Conservation (phyloP, 2,113 vertebrate species). For the Rhodinocichla rosea region DNA sequence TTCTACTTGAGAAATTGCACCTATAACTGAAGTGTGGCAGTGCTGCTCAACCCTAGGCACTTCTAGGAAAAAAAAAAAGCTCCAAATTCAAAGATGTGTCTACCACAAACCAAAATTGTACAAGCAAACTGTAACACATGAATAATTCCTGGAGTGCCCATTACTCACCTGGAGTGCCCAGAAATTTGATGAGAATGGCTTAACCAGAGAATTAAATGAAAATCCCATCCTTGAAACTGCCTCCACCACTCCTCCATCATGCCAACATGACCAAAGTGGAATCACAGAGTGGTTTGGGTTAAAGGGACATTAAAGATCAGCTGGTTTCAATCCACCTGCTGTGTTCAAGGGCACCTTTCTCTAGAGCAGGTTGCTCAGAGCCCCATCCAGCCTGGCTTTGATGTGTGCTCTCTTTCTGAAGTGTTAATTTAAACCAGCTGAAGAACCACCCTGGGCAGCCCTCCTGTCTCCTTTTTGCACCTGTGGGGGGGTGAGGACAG, state of each 20-base stretch:
- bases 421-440: not conserved
- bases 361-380: not conserved
- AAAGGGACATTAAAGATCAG: not conserved
- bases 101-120: not conserved
- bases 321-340: not conserved
- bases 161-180: not conserved
- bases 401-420: not conserved
- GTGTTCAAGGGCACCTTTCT: not conserved
- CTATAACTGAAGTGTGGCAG: not conserved
- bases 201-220: not conserved
- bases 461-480: not conserved
- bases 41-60: not conserved
- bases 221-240: not conserved
- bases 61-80: not conserved
- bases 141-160: not conserved
- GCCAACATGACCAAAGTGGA: not conserved
- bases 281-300: not conserved
- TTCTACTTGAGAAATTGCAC: not conserved
- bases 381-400: not conserved
- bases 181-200: not conserved
- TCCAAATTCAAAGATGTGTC: not conserved
- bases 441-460: not conserved
- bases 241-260: not conserved
- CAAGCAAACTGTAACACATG: not conserved
- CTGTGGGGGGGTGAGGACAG: not conserved